phyloP scores from a whole-genome alignment of 2,797 vertebrate species.

The Centropyge bicolor region DNA sequence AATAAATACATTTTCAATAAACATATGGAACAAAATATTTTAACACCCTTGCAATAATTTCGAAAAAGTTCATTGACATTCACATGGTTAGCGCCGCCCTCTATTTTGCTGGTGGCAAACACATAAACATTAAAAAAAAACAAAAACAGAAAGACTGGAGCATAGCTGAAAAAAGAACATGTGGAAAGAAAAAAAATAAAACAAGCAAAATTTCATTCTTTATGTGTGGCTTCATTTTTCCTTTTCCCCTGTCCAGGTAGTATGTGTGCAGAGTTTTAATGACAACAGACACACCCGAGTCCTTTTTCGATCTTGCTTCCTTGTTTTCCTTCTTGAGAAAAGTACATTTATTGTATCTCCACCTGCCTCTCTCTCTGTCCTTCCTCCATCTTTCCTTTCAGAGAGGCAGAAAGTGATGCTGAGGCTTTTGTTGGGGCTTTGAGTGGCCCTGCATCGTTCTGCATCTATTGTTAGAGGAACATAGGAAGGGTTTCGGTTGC shows the following conservation, averaged over 20 bases:
- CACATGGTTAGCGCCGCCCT: conserved; percentile 59
- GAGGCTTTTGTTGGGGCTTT: conserved; percentile 13
- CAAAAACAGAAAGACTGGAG: conserved; percentile 12
- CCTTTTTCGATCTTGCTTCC: conserved; percentile 1
- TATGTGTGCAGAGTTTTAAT: conserved; percentile 37
- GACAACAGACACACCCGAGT: conserved; percentile 30
- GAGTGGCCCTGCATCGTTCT: background rate
- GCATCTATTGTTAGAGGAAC: conserved; percentile 22
- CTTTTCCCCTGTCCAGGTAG: conserved; percentile 26
- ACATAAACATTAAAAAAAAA: conserved; percentile 40
- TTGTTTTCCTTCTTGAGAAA: conserved; percentile 33
- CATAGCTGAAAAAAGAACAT: conserved; percentile 19
- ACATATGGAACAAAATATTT: conserved; percentile 67
- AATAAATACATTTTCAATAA: conserved; percentile 70
- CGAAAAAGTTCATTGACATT: conserved; percentile 74
- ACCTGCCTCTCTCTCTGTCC: background rate
- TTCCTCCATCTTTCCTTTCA: background rate
- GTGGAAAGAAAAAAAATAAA: conserved; percentile 24
- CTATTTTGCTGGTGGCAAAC: conserved; percentile 55
- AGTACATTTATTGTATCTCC: conserved; percentile 18
- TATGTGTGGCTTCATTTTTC: conserved; percentile 61
- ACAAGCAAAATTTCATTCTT: conserved; percentile 54
- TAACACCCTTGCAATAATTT: conserved; percentile 44
- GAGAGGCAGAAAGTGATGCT: background rate
- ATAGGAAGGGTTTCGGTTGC: conserved; percentile 17